Base-by-base conservation (phyloP, 2,888 invertebrate genomes). In the Campoplex nolae region DNA sequence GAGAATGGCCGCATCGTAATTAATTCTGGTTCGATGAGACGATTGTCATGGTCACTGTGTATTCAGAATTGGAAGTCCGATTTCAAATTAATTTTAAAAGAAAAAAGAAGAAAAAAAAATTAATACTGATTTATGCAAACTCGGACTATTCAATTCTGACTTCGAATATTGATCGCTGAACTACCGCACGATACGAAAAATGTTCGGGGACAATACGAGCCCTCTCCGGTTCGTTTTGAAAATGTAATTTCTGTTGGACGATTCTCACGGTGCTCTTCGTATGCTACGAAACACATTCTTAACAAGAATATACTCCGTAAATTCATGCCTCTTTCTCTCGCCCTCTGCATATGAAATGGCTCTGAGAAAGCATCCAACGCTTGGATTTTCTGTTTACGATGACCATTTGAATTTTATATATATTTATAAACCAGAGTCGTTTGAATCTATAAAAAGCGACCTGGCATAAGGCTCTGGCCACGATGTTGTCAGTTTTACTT, bases 331-430 rank as follows among this genome's bases (percentile, higher is more conserved):
- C 90, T 92, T 92, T 92, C 88, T 88, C 83, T 88, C 83, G 58
- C 87, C 88, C 88, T 87, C 16, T 32, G 85, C 89, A 71, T 51
- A 73, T 51, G 35, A 13, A 51, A 86, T 86, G 70, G 70, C 77
- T 42, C 56, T 58, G 76, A 58, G 77, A 18, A 80, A 84, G 78
- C 23, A 56, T 62, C 68, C 84, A 89, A 90, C 91, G 91, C 92
- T 92, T 91, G 91, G 91, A 92, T 93, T 92, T 93, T 93, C 92
- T 92, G 92, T 93, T 93, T 93, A 93, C 93, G 93, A 93, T 93
- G 93, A 93, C 93, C 93, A 93, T 93, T 93, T 93, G 92, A 93
- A 92, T 92, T 91, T 91, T 88, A 90, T 89, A 89, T 35, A 73
- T 70, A 71, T 48, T 67, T 58, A 35, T 28, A 62, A 51, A 73